Conservation (phyloP, 1,140 invertebrate genomes). For the Calephelis virginiensis region DNA sequence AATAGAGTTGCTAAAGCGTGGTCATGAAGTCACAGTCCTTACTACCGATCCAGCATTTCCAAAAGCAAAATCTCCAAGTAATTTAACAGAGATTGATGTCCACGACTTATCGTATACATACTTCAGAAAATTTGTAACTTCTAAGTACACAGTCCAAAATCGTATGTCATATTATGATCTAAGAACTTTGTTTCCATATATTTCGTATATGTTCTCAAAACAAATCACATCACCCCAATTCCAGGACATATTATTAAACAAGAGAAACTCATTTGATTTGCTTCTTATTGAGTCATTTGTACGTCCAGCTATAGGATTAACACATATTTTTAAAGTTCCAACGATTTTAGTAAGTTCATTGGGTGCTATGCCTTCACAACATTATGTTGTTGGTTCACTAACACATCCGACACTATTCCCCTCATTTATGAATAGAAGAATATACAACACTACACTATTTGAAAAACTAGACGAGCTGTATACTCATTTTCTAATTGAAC, state of each 20-base stretch:
- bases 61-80: background rate
- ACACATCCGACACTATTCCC: slow-evolving; percentile 24
- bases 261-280: background rate
- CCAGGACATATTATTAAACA: background rate
- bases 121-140: no score
- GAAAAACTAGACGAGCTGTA: slow-evolving; percentile 43
- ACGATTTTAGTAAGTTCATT: slow-evolving; percentile 1
- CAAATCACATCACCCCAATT: background rate
- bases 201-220: background rate
- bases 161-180: background rate
- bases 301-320: background rate
- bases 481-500: slow-evolving; percentile 18
- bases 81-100: background rate
- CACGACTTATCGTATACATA: background rate
- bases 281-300: background rate
- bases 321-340: background rate
- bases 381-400: slow-evolving; percentile 16
- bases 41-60: slow-evolving; percentile 1
- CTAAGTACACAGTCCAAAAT: background rate
- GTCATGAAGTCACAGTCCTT: slow-evolving; percentile 7
- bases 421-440: background rate
- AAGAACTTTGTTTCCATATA: background rate
- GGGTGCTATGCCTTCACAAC: background rate
- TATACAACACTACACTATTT: slow-evolving; percentile 26
- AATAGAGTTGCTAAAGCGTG: background rate